Percentiles rank a stretch among this genome's conserved stretches.
Evolutionary conservation across 1,140 invertebrate genomes (phyloP).

Genomic region (Hesperophylax magnus): DNA sequence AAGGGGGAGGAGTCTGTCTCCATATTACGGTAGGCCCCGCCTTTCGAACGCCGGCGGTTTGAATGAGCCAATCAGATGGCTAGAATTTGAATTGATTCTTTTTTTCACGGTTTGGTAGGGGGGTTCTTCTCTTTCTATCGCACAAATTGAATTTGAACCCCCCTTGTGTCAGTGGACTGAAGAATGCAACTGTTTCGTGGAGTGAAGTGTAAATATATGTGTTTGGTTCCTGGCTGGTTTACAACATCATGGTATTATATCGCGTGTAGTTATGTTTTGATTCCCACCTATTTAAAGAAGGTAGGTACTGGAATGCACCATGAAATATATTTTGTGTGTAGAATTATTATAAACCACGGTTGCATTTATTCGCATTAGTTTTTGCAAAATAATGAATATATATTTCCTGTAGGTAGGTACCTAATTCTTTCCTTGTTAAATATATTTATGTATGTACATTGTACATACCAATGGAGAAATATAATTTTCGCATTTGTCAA

Average conservation of each 20-base stretch:
- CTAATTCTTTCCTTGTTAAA: no score
- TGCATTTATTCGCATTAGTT: neutral
- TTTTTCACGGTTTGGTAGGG: constrained; percentile 30
- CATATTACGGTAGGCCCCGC: neutral
- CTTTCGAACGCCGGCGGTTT: constrained; percentile 34
- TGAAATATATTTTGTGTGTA: neutral
- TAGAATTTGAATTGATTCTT: constrained; percentile 26
- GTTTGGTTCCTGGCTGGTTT: neutral
- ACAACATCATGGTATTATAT: neutral
- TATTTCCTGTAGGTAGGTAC: neutral
- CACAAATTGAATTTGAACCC: constrained; percentile 50
- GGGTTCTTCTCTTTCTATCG: constrained; percentile 10
- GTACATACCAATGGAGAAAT: no score
- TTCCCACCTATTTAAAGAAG: neutral
- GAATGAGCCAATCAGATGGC: constrained; percentile 1
- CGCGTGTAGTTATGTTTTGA: neutral
- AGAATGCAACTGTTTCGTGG: constrained; percentile 46
- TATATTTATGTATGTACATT: no score
- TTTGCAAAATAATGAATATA: neutral
- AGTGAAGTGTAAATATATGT: constrained; percentile 15
- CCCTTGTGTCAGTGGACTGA: constrained; percentile 42
- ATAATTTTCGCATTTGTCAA: no score
- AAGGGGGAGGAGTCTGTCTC: constrained; percentile 6
- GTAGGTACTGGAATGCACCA: neutral
- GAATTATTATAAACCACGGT: neutral